phyloP scores from a whole-genome alignment of 1,140 invertebrate genomes.

The Pinna nobilis region DNA sequence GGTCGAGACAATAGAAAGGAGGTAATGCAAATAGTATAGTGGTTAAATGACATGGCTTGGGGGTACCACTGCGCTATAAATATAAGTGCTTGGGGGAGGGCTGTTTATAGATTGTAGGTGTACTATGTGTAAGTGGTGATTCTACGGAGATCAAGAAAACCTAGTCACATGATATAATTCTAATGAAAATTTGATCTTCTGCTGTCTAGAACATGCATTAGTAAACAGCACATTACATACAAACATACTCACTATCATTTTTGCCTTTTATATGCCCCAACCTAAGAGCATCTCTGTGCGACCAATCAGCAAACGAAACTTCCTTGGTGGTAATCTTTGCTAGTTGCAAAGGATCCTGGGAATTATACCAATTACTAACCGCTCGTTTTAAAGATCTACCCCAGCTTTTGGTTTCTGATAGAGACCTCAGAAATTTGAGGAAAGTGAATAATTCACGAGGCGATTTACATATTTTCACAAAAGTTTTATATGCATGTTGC shows the following conservation, averaged over 20 bases:
- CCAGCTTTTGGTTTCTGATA: conserved; percentile 75
- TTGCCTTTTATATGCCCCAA: conserved; percentile 78
- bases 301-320: conserved; percentile 79
- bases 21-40: too few species aligned
- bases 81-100: not conserved
- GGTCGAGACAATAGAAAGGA: too few species aligned
- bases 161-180: not conserved
- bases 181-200: too few species aligned
- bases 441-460: conserved; percentile 80
- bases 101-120: not conserved
- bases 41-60: too few species aligned
- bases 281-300: conserved; percentile 81
- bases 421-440: conserved; percentile 77
- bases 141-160: not conserved
- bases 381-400: conserved; percentile 79
- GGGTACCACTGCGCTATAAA: too few species aligned
- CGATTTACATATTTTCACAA: conserved; percentile 76
- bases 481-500: conserved; percentile 76
- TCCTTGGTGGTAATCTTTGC: conserved; percentile 80
- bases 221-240: not conserved
- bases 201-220: not conserved
- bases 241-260: conserved; percentile 74
- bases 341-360: conserved; percentile 78
- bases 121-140: too few species aligned
- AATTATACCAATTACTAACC: conserved; percentile 79